These are phyloP conservation scores for Vespertilio murinus DNA, from an alignment of 2,797 vertebrate genomes.

Conservation along the genomic window DNA sequence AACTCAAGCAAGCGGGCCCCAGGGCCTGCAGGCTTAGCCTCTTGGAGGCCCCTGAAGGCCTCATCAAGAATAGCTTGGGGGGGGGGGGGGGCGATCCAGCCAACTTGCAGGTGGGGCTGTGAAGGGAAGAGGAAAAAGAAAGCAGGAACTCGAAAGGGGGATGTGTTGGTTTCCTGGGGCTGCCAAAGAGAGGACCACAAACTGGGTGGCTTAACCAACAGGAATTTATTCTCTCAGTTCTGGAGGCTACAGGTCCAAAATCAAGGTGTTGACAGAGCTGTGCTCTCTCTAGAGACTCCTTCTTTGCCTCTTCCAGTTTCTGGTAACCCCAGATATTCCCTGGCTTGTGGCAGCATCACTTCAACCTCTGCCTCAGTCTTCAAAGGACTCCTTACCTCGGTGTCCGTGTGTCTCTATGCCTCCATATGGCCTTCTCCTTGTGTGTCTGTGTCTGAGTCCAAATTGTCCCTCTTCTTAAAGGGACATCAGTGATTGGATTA, in stretches of 20 bases:
- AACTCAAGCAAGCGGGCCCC: neutral
- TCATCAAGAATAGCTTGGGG: neutral
- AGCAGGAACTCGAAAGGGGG: neutral
- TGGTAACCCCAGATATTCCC: neutral
- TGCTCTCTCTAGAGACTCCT: neutral
- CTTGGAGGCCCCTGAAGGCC: neutral
- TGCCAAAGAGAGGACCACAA: neutral
- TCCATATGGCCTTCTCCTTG: neutral
- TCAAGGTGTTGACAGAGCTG: neutral
- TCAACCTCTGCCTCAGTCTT: neutral
- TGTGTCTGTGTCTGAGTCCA: neutral
- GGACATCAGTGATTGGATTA: neutral
- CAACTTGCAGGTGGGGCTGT: neutral
- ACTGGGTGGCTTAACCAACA: neutral
- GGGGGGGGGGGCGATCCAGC: neutral
- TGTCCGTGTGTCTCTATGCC: neutral
- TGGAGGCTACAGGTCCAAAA: neutral
- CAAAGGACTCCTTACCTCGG: neutral
- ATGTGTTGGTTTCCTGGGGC: neutral
- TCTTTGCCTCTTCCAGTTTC: neutral
- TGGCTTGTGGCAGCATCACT: neutral
- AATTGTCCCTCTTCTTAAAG: neutral
- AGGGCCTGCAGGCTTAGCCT: neutral
- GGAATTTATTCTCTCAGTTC: neutral
- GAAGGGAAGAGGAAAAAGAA: neutral